A percentile compares a stretch with the other conserved stretches of the same genome.
Evolutionary conservation across 2,888 invertebrate genomes (phyloP).

Genomic region (Callyntrura sp.): DNA sequence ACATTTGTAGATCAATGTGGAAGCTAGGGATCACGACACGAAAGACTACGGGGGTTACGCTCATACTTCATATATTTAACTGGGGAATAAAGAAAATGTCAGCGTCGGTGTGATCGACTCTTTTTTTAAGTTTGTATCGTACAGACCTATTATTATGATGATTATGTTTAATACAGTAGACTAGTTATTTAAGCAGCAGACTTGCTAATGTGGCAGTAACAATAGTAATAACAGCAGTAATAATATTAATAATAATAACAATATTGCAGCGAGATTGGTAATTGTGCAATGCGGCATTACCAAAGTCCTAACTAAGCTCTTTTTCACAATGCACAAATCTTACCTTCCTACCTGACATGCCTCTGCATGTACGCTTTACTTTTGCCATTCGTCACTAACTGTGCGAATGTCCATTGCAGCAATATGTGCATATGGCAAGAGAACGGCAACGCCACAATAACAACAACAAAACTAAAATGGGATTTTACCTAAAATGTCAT

Average conservation of each 20-base stretch:
- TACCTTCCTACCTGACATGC: background rate
- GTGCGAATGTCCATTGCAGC: constrained; percentile 2
- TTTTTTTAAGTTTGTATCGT: background rate
- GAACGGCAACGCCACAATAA: background rate
- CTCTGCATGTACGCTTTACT: background rate
- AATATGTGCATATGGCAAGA: too few species aligned
- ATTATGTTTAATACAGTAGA: too few species aligned
- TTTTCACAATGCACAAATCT: background rate
- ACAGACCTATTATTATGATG: background rate
- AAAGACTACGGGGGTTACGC: background rate
- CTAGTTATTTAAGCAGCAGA: too few species aligned
- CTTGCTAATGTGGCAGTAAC: background rate
- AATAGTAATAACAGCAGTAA: background rate
- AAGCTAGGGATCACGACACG: background rate
- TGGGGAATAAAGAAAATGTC: constrained; percentile 64
- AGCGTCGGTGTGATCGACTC: constrained; percentile 54
- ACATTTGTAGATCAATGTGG: background rate
- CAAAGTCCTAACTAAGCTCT: background rate
- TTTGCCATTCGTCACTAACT: constrained; percentile 20
- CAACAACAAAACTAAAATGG: constrained; percentile 36
- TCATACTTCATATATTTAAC: constrained; percentile 31
- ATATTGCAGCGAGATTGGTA: constrained; percentile 30
- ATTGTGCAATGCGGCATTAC: constrained; percentile 49
- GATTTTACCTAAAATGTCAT: constrained; percentile 65
- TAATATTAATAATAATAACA: background rate